phyloP scores from a whole-genome alignment of 1,140 invertebrate genomes.

The Lerema accius region DNA sequence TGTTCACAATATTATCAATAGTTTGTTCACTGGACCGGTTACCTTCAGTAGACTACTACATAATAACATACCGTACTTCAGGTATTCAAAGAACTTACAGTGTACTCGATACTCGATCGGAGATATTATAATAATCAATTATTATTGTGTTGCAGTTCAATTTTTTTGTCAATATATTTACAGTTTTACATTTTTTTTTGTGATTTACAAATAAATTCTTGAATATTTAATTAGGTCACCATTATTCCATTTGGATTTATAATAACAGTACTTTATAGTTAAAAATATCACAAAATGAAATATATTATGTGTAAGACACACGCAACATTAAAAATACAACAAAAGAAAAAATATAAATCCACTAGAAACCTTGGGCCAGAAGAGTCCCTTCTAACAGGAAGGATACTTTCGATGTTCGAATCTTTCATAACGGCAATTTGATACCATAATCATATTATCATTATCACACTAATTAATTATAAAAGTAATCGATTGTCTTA shows the following conservation, averaged over 20 bases:
- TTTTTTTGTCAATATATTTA: slow-evolving; percentile 83
- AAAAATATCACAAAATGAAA: slow-evolving; percentile 84
- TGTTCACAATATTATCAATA: slow-evolving; percentile 82
- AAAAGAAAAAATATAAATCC: slow-evolving; percentile 82
- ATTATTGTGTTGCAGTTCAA: slow-evolving; percentile 79
- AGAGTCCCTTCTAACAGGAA: slow-evolving; percentile 82
- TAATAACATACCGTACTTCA: slow-evolving; percentile 73
- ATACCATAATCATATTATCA: slow-evolving; percentile 76
- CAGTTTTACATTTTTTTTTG: slow-evolving; percentile 83
- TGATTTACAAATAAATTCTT: slow-evolving; percentile 83
- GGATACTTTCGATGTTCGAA: slow-evolving; percentile 83
- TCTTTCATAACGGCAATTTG: slow-evolving; percentile 80
- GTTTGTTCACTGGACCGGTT: slow-evolving; percentile 81
- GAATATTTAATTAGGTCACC: slow-evolving; percentile 82
- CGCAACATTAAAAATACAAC: slow-evolving; percentile 83
- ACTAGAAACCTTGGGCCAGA: slow-evolving; percentile 81
- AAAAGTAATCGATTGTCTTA: slow-evolving; percentile 82
- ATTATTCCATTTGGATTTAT: slow-evolving; percentile 80
- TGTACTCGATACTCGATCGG: slow-evolving; percentile 78
- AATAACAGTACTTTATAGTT: slow-evolving; percentile 83
- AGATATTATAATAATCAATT: slow-evolving; percentile 71
- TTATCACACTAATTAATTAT: slow-evolving; percentile 83
- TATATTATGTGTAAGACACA: slow-evolving; percentile 83
- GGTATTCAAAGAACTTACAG: slow-evolving; percentile 80
- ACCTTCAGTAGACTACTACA: slow-evolving; percentile 77